Base-by-base conservation (phyloP, 2,113 vertebrate species). In the Siniperca chuatsi region DNA sequence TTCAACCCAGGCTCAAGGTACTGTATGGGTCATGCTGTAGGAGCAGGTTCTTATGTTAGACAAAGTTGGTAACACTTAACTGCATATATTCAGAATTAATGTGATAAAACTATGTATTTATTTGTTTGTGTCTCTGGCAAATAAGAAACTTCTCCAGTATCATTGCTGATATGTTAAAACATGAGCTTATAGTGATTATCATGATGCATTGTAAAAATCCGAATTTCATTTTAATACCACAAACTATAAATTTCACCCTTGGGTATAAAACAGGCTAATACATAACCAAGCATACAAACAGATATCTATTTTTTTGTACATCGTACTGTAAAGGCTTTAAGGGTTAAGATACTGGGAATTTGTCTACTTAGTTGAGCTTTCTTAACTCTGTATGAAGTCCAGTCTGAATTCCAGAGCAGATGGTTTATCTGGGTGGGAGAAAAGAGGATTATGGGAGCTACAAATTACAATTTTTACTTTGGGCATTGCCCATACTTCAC, bases 391-490 rank as follows among this genome's bases (percentile, higher is more conserved):
- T 83, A 55, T 92, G 76, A 88, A 83, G 80, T 90, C 71, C 77
- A 84, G n/a, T 89, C 87, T 73, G 84, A 93, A 93, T 91, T 93
- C 75, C 85, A 86, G 75, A 86, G 70, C 94, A 95, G 94, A 94
- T 95, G 92, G 91, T 89, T 92, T 87, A 93, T 93, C 87, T 85
- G 87, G 66, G 70, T 73, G 65, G 87, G 66, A 90, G 82, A 62
- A 87, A 92, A 87, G 90, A 91, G 92, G 91, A 92, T 94, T 93
- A 94, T 23, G 4, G 23, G 58, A 77, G 78, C 40, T 74, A 78
- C 82, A 85, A 87, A 87, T 88, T 1, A 78, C 33, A 69, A 74
- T 75, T 91, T 92, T 81, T 78, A 25, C 75, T 82, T 87, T 20
- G 69, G 61, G 89, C 76, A 77, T 72, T 65, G 62, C 21, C 65